phyloP scores from a whole-genome alignment of 1,140 invertebrate species.

The Dinoponera quadriceps region DNA sequence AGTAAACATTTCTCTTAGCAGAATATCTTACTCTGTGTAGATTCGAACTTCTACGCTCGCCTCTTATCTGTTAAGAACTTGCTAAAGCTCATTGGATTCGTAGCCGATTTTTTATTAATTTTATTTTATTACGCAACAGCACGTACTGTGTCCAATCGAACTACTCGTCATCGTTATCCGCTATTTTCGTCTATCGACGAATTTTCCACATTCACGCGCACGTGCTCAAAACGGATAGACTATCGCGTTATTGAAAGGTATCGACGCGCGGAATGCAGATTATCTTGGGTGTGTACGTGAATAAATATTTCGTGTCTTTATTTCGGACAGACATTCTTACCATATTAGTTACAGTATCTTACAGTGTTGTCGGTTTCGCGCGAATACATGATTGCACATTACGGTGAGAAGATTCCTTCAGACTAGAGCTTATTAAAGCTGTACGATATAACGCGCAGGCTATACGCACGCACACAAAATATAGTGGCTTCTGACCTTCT shows the following conservation, averaged over 20 bases:
- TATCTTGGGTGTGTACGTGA: conserved; percentile 70
- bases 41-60: too few species aligned
- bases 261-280: not conserved
- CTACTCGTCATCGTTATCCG: too few species aligned
- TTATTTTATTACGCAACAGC: not conserved
- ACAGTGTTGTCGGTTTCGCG: conserved; percentile 75
- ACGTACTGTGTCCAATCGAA: not conserved
- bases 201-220: too few species aligned
- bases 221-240: too few species aligned
- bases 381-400: conserved; percentile 80
- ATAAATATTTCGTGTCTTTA: conserved; percentile 84
- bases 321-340: conserved; percentile 78
- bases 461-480: conserved; percentile 73
- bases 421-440: conserved; percentile 70
- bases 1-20: too few species aligned
- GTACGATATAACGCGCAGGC: conserved; percentile 62
- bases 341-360: conserved; percentile 82
- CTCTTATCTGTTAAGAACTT: too few species aligned
- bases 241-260: too few species aligned
- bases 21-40: too few species aligned
- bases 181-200: too few species aligned
- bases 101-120: too few species aligned
- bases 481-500: conserved; percentile 65
- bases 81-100: too few species aligned
- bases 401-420: conserved; percentile 73